These are phyloP conservation scores for Xyliphius kryptos DNA, from an alignment of 2,113 vertebrate species.

Conservation along the genomic window DNA sequence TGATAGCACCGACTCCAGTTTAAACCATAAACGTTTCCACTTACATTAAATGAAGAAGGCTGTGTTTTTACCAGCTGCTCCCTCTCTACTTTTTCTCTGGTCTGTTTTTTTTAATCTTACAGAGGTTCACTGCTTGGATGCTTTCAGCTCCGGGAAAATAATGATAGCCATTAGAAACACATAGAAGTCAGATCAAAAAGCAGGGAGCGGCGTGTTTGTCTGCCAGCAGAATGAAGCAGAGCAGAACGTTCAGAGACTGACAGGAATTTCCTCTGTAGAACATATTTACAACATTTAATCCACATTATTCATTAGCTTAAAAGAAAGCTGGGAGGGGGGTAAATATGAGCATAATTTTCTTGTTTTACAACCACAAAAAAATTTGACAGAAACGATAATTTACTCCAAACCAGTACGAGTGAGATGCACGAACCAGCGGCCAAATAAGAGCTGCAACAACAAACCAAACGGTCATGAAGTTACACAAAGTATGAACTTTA, in stretches of 20 bases:
- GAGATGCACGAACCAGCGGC: too few relatives aligned
- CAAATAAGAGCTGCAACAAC: too few relatives aligned
- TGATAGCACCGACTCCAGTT: too few relatives aligned
- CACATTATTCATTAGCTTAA: background rate
- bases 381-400: too few relatives aligned
- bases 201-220: conserved; percentile 21
- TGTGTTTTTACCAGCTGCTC: conserved; percentile 29
- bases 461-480: too few relatives aligned
- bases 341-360: too few relatives aligned
- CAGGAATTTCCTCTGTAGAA: conserved; percentile 16
- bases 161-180: conserved; percentile 23
- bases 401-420: too few relatives aligned
- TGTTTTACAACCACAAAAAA: too few relatives aligned
- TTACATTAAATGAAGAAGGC: conserved; percentile 16
- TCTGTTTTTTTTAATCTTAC: conserved; percentile 21
- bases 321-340: too few relatives aligned
- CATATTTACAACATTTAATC: background rate
- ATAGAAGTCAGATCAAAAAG: conserved; percentile 38
- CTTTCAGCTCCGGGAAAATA: conserved; percentile 29
- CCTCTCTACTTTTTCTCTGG: conserved; percentile 23
- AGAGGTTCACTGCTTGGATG: conserved; percentile 29
- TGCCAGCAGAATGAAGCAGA: conserved; percentile 25
- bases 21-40: too few relatives aligned
- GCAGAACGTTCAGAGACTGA: conserved; percentile 8
- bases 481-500: too few relatives aligned